Percentiles rank a stretch among this genome's conserved stretches.
phyloP scores from a whole-genome alignment of 1,140 invertebrate genomes.

The Oryzaephilus surinamensis region DNA sequence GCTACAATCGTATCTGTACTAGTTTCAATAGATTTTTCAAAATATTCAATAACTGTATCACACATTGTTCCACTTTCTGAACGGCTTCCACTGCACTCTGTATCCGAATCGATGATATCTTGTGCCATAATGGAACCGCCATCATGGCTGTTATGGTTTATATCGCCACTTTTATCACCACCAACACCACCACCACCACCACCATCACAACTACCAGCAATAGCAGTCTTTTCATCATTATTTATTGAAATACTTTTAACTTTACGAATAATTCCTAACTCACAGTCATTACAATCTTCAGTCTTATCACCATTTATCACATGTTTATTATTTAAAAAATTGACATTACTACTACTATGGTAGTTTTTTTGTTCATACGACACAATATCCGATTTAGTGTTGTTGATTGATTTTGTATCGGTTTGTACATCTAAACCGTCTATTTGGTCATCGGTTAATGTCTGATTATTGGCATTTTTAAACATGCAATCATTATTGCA shows the following conservation, averaged over 20 bases:
- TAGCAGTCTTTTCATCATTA: too few species aligned
- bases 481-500: slow-evolving; percentile 27
- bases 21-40: slow-evolving; percentile 34
- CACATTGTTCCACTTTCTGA: slow-evolving; percentile 26
- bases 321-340: slow-evolving; percentile 4
- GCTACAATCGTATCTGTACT: slow-evolving; percentile 40
- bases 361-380: slow-evolving; percentile 2
- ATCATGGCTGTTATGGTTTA: slow-evolving; percentile 15
- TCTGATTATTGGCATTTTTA: slow-evolving; percentile 7
- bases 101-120: slow-evolving; percentile 35
- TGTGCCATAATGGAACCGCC: too few species aligned
- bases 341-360: neutral
- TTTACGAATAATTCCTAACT: too few species aligned
- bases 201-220: neutral
- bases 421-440: too few species aligned
- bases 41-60: neutral
- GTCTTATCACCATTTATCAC: slow-evolving; percentile 14
- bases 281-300: too few species aligned
- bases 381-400: too few species aligned
- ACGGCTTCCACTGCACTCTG: slow-evolving; percentile 31
- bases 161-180: neutral
- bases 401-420: too few species aligned
- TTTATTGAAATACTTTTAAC: too few species aligned
- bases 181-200: neutral
- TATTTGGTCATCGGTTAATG: slow-evolving; percentile 14